Percentiles rank a stretch among this genome's conserved stretches.
Conservation (phyloP, 2,113 vertebrate species). For the Pelvicachromis taeniatus region DNA sequence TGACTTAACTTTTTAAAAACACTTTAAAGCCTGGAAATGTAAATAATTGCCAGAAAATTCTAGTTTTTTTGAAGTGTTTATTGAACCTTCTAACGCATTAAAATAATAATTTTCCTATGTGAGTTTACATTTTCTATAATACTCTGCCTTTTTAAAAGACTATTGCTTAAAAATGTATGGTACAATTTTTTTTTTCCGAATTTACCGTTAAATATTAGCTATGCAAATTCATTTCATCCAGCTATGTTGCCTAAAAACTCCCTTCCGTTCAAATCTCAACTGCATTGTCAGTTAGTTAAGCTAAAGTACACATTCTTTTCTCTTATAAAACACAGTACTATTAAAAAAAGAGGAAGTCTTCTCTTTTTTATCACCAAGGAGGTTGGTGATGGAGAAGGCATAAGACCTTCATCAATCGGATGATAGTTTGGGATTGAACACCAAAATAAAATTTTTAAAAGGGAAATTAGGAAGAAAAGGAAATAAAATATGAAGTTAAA, state of each 20-base stretch:
- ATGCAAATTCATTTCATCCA: not conserved
- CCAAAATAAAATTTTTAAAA: not conserved
- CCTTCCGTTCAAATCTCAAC: not conserved
- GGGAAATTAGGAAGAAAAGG: not conserved
- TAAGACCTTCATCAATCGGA: not conserved
- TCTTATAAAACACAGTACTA: not conserved
- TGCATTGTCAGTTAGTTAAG: not conserved
- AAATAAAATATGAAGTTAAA: not conserved
- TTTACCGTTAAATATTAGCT: not conserved
- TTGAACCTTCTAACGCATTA: not conserved
- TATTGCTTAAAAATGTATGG: not conserved
- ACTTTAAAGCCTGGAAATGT: not conserved
- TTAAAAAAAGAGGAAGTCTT: not conserved
- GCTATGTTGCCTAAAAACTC: not conserved
- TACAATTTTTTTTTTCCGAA: not conserved
- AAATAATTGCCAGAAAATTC: not conserved
- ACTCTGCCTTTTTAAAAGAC: not conserved
- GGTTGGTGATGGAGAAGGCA: not conserved
- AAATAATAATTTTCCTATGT: not conserved
- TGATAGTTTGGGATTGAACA: not conserved
- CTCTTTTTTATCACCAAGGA: too few species aligned
- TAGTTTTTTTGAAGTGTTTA: not conserved
- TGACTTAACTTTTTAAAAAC: not conserved
- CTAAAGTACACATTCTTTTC: not conserved
- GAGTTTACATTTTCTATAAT: not conserved